A percentile compares a stretch with the other conserved stretches of the same genome.
phyloP scores from a whole-genome alignment of 2,113 vertebrate genomes.

The Scomber scombrus region DNA sequence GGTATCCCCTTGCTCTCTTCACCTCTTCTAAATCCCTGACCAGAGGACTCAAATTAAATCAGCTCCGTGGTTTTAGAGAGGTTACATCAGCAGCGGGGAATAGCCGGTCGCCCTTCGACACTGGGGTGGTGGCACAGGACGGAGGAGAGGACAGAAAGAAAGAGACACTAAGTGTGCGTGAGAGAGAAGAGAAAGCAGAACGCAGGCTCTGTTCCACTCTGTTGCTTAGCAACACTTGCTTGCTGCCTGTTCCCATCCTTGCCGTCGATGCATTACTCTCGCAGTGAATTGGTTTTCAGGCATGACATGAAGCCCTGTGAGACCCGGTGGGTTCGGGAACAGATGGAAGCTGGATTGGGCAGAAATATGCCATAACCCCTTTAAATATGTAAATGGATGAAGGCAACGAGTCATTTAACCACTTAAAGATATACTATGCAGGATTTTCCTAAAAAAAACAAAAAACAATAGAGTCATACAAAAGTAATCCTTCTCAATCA shows the following conservation, averaged over 20 bases:
- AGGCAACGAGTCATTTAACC: slow-evolving; percentile 49
- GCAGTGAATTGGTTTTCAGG: slow-evolving; percentile 60
- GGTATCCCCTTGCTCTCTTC: slow-evolving; percentile 48
- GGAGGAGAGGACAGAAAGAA: slow-evolving; percentile 67
- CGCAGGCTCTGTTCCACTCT: slow-evolving; percentile 74
- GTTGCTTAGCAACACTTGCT: slow-evolving; percentile 82
- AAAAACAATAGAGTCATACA: no score
- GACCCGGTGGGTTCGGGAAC: slow-evolving; percentile 27
- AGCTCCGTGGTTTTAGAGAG: slow-evolving; percentile 62
- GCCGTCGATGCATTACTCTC: slow-evolving; percentile 55
- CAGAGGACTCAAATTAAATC: slow-evolving; percentile 67
- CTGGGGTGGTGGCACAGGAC: slow-evolving; percentile 43
- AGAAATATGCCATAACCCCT: slow-evolving; percentile 52
- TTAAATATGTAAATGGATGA: slow-evolving; percentile 63
- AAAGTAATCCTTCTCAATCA: no score
- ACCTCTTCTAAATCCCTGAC: slow-evolving; percentile 55
- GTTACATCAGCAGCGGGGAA: slow-evolving; percentile 64
- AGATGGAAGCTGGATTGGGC: slow-evolving; percentile 68
- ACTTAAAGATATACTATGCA: slow-evolving; percentile 4
- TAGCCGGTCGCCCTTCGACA: slow-evolving; percentile 34
- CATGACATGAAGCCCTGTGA: slow-evolving; percentile 59
- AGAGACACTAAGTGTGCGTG: slow-evolving; percentile 59
- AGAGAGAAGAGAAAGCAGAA: slow-evolving; percentile 67
- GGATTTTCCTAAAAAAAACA: no score
- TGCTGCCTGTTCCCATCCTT: slow-evolving; percentile 62